Evolutionary conservation across 2,888 invertebrate genomes (phyloP), one percentile per base, ranked within the genome.

Genomic region (Urechis unicinctus): DNA sequence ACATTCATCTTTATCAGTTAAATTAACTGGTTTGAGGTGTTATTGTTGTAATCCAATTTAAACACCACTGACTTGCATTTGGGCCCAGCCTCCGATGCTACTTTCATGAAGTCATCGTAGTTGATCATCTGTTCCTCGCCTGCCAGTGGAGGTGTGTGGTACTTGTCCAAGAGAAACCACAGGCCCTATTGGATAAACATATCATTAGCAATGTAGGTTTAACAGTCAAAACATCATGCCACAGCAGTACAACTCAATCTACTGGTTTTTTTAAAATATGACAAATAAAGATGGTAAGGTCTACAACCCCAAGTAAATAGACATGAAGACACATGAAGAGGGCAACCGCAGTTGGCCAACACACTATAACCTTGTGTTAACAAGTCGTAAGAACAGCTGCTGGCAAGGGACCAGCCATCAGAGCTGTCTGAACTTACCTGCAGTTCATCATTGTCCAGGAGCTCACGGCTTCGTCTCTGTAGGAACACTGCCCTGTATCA

Each of bases 81-180:
- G 28, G 82, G 79, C 3, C 88, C 88, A 4, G 88, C 87, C 60
- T 87, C 81, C 61, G 85, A 82, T 25, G 85, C 84, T 6, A 93
- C 88, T 78, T 87, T 87, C 65, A 86, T 84, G 72, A 89, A 94
- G 77, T 91, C 90, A 61, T 85, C 83, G 75, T 91, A 94, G 74
- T 86, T 88, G 56, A 94, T 88, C 60, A 89, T 83, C 65, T 91
- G 86, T 68, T 93, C 92, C 59, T 90, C 89, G 60, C 84, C 85
- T 2, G 82, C 80, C 48, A 84, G 82, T 41, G 86, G 86, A 58
- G 85, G 86, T 22, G 87, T 88, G 66, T 89, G 88, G 53, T 88
- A 85, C 65, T 88, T 86, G 75, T 93, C 90, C 60, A 95, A 77
- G 52, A 90, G 79, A 46, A 85, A 84, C 91, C 92, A 94, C 1